Percentiles rank a stretch among this genome's conserved stretches.
Evolutionary conservation across 1,140 invertebrate genomes (phyloP).

Genomic region (Lepidostoma basale): DNA sequence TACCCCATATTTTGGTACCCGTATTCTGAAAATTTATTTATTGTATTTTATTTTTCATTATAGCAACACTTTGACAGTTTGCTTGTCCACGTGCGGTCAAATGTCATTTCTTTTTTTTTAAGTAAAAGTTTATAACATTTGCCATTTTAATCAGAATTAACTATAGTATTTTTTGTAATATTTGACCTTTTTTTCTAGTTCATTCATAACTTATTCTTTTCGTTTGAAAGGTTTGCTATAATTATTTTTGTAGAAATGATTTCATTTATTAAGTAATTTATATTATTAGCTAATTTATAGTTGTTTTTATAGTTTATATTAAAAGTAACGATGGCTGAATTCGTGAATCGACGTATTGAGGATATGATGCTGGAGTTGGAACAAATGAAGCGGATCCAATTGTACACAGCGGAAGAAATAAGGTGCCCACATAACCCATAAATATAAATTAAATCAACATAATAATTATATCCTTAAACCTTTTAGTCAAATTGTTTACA

Average conservation of each 20-base stretch:
- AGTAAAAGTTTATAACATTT: too few species aligned
- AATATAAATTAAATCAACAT: not conserved
- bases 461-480: not conserved
- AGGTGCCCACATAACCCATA: constrained; percentile 55
- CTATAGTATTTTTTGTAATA: too few species aligned
- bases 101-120: too few species aligned
- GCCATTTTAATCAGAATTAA: too few species aligned
- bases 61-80: too few species aligned
- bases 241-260: not conserved
- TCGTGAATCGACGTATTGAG: constrained; percentile 73
- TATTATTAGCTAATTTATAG: not conserved
- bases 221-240: too few species aligned
- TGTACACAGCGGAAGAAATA: constrained; percentile 73
- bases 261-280: not conserved
- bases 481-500: not conserved
- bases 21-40: too few species aligned
- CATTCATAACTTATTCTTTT: too few species aligned
- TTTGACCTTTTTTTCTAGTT: too few species aligned
- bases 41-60: too few species aligned
- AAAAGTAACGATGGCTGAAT: constrained; percentile 70
- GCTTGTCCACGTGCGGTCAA: too few species aligned
- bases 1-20: too few species aligned
- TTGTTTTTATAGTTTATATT: not conserved
- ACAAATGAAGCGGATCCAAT: constrained; percentile 70
- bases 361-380: constrained; percentile 75